Evolutionary conservation across 1,140 invertebrate genomes (phyloP).

Genomic region (Eupristina koningsbergeri): DNA sequence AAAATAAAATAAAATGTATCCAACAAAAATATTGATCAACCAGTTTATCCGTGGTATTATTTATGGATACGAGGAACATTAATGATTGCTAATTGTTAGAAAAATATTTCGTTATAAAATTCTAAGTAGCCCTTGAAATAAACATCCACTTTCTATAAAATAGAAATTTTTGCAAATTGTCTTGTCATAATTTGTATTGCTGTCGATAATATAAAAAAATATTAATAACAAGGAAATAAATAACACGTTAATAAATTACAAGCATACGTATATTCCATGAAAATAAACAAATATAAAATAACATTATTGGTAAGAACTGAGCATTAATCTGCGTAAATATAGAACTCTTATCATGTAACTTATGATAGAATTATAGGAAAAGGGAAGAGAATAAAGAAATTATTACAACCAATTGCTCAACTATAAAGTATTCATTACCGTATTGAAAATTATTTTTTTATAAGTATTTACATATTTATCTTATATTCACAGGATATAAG

Average conservation of each 20-base stretch:
- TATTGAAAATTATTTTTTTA: neutral
- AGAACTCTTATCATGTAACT: neutral
- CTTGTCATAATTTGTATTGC: neutral
- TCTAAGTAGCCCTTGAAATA: neutral
- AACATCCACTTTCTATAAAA: neutral
- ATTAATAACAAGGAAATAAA: slow-evolving; percentile 32
- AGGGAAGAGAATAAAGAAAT: neutral
- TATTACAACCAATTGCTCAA: neutral
- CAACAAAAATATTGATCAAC: neutral
- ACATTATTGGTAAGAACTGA: neutral
- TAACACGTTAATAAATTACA: slow-evolving; percentile 26
- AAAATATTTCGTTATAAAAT: neutral
- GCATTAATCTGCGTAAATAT: too few relatives aligned
- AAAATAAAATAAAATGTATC: neutral
- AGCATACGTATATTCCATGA: neutral
- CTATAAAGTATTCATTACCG: neutral
- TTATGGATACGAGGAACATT: neutral
- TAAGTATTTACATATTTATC: neutral
- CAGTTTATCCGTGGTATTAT: neutral
- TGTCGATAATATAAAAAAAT: slow-evolving; percentile 39
- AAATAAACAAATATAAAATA: too few relatives aligned
- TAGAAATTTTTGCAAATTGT: neutral
- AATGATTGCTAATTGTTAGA: neutral
- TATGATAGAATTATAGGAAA: neutral
- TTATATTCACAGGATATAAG: neutral